These are phyloP conservation scores for Anthophora plumipes DNA, from an alignment of 2,888 invertebrate species.

Conservation along the genomic window DNA sequence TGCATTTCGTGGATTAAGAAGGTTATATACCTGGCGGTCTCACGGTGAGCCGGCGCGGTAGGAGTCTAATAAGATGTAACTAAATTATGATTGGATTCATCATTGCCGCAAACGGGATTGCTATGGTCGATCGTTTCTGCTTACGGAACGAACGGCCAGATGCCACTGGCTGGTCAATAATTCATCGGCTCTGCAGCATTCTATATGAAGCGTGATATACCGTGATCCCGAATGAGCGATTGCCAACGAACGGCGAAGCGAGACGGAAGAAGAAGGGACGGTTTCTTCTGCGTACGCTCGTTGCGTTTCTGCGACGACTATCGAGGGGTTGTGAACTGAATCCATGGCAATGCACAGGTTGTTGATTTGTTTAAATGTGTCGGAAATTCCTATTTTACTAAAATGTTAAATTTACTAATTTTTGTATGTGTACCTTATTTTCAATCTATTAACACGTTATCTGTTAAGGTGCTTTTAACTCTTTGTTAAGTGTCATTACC, in stretches of 20 bases:
- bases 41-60: slow-evolving; percentile 82
- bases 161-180: slow-evolving; percentile 75
- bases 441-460: no score
- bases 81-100: slow-evolving; percentile 84
- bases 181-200: slow-evolving; percentile 77
- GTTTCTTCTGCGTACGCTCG: slow-evolving; percentile 56
- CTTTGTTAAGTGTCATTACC: no score
- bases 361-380: slow-evolving; percentile 4
- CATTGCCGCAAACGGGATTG: slow-evolving; percentile 81
- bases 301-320: slow-evolving; percentile 41
- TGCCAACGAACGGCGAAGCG: slow-evolving; percentile 77
- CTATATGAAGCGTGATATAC: slow-evolving; percentile 82
- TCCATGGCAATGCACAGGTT: background rate
- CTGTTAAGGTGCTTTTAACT: no score
- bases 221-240: slow-evolving; percentile 82
- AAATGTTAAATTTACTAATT: no score
- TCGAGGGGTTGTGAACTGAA: slow-evolving; percentile 38
- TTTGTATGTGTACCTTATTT: no score
- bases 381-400: background rate
- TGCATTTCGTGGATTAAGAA: slow-evolving; percentile 83
- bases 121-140: slow-evolving; percentile 79
- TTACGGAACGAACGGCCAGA: slow-evolving; percentile 56
- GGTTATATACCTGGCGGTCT: slow-evolving; percentile 81
- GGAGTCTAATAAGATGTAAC: slow-evolving; percentile 84
- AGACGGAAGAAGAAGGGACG: slow-evolving; percentile 69